phyloP scores from a whole-genome alignment of 2,113 vertebrate species.

The Sapajus apella region DNA sequence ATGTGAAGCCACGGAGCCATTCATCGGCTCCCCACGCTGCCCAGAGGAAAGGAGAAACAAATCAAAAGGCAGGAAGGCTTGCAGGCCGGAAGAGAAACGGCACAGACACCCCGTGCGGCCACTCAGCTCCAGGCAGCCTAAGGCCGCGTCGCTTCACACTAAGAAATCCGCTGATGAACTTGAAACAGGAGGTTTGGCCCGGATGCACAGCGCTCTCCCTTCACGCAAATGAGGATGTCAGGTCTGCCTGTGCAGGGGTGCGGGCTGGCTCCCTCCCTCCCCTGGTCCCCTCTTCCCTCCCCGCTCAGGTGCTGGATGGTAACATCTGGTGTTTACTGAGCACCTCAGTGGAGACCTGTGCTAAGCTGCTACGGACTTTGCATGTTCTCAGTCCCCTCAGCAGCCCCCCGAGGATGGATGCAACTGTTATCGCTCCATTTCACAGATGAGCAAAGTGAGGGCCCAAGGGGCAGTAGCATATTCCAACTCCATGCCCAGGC shows the following conservation, averaged over 20 bases:
- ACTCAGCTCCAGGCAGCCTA: accelerated
- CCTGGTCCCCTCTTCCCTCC: too few relatives aligned
- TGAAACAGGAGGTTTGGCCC: background rate
- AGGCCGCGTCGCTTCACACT: background rate
- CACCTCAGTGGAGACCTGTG: background rate
- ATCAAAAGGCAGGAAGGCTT: accelerated
- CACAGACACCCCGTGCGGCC: accelerated
- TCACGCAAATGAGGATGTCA: background rate
- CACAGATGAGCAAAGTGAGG: background rate
- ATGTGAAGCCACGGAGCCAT: accelerated
- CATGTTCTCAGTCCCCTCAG: too few relatives aligned
- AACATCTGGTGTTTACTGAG: background rate
- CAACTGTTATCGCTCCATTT: accelerated
- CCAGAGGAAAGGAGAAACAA: background rate
- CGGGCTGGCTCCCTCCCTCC: background rate
- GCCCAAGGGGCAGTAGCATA: accelerated
- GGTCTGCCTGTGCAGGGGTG: background rate
- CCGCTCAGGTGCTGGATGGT: background rate
- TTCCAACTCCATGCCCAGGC: accelerated
- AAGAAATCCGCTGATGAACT: accelerated
- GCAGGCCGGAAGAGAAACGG: accelerated
- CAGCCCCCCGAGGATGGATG: accelerated
- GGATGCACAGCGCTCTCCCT: background rate
- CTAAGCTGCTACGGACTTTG: too few relatives aligned
- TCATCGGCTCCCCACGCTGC: accelerated